Conservation (phyloP, 35 echinoderm and acorn worm species). For the Amphiura filiformis region DNA sequence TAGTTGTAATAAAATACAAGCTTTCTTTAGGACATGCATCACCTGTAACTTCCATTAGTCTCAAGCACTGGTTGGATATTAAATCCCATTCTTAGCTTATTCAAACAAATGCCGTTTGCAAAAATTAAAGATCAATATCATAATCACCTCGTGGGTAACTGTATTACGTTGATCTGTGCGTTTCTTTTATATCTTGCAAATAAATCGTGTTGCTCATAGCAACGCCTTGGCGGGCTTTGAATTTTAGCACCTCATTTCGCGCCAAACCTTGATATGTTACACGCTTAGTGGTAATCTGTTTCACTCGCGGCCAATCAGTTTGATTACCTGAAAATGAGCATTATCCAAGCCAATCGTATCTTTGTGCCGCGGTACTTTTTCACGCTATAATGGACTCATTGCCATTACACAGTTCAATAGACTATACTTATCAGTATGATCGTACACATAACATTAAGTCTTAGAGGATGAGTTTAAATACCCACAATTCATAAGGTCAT, state of each 20-base stretch:
- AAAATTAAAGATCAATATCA: slow-evolving; percentile 16
- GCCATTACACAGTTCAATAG: no score
- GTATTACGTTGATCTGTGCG: neutral
- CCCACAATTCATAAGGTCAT: no score
- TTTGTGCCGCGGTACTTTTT: neutral
- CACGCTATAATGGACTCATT: no score
- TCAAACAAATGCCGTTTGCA: neutral
- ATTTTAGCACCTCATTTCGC: neutral
- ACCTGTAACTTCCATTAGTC: slow-evolving; percentile 1
- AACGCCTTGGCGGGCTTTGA: neutral
- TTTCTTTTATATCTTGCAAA: neutral
- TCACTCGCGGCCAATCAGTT: slow-evolving; percentile 8
- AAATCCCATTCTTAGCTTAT: neutral
- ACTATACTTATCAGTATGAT: no score
- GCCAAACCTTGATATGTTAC: neutral
- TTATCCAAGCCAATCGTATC: neutral
- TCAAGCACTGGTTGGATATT: neutral
- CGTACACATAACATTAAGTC: no score
- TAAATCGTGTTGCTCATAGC: neutral
- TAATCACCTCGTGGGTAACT: neutral
- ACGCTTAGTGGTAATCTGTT: slow-evolving; percentile 4
- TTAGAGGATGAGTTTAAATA: no score
- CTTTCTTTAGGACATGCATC: neutral
- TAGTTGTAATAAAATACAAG: neutral
- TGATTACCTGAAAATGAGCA: slow-evolving; percentile 11